Base-by-base conservation (phyloP, 92 coral and sea anemone genomes). In the Virgularia gustaviana region DNA sequence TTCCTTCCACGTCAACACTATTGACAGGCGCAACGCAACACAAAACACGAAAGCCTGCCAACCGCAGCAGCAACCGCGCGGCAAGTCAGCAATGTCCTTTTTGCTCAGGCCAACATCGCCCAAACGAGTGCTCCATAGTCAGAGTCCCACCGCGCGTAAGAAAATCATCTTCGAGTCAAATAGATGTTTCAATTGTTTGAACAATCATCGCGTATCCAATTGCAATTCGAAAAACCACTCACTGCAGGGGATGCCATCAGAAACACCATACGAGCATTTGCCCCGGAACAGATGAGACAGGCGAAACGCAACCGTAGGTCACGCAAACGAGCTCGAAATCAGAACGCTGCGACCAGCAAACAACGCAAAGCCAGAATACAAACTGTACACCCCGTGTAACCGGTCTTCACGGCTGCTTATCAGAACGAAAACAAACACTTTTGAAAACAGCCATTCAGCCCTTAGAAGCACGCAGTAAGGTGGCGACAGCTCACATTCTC, bases 401-500 rank as follows among this genome's bases (percentile, higher is more conserved):
- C 3, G 55, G 55, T 47, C 18, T 3, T 47, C 7, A 4, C 18
- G 3, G 20, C 6, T 47, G 20, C 18, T n/a, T n/a, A n/a, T n/a
- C n/a, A n/a, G n/a, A n/a, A n/a, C n/a, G 18, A 5, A 5, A 47
- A 15, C 18, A 47, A 4, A 47, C 55, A 15, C 22, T 47, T 4
- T 25, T 47, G 8, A 47, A 47, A 47, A 47, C 55, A 5, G 55
- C 55, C 15, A 15, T 47, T 15, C 7, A 4, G 6, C 3, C 18
- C 6, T 5, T 47, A 47, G 55, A 47, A 4, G 3, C 7, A 5
- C 3, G 55, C 3, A 47, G 6, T 15, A 15, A 4, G 22, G 6
- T 25, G 3, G 55, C 55, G 8, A 47, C 55, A 4, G 55, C 55
- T 3, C 55, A 47, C 55, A 47, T 47, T 57, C 74, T 84, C 56